phyloP scores from a whole-genome alignment of 2,888 invertebrate species.

The Drosophila limbata region DNA sequence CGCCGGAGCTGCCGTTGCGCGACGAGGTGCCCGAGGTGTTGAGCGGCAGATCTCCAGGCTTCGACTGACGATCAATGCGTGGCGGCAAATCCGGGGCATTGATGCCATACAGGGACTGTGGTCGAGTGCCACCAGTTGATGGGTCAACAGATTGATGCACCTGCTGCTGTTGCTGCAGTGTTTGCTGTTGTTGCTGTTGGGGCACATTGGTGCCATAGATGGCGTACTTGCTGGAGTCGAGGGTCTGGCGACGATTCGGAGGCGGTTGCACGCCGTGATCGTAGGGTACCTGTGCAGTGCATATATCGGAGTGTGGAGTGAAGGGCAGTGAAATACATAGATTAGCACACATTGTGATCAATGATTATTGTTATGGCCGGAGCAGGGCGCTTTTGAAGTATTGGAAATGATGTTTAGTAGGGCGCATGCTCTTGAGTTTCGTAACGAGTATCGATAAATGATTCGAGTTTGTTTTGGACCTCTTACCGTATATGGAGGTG shows the following conservation, averaged over 20 bases:
- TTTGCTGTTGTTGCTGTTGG: conserved; percentile 56
- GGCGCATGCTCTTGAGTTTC: conserved; percentile 58
- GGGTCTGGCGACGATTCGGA: conserved; percentile 84
- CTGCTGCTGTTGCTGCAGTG: conserved; percentile 5
- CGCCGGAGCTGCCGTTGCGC: conserved; percentile 85
- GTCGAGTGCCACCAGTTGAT: conserved; percentile 68
- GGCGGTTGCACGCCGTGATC: conserved; percentile 82
- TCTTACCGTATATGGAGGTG: conserved; percentile 95
- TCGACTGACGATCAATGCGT: conserved; percentile 91
- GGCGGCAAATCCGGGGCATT: conserved; percentile 92
- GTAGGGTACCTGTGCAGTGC: conserved; percentile 83
- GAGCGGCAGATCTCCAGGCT: conserved; percentile 87
- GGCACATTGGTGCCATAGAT: conserved; percentile 79
- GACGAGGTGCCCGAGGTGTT: conserved; percentile 86
- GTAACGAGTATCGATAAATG: conserved; percentile 21
- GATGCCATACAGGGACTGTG: conserved; percentile 87
- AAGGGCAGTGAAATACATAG: conserved; percentile 53
- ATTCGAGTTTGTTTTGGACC: conserved; percentile 76
- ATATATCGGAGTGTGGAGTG: conserved; percentile 43
- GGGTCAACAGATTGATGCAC: conserved; percentile 83
- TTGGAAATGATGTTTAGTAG: conserved; percentile 41
- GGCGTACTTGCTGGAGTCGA: conserved; percentile 82
- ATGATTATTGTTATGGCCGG: conserved; percentile 21
- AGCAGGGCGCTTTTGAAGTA: conserved; percentile 27
- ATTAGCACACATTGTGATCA: conserved; percentile 61